These are phyloP conservation scores for Cartodere bifasciata DNA, from an alignment of 2,888 invertebrate genomes.

Conservation along the genomic window DNA sequence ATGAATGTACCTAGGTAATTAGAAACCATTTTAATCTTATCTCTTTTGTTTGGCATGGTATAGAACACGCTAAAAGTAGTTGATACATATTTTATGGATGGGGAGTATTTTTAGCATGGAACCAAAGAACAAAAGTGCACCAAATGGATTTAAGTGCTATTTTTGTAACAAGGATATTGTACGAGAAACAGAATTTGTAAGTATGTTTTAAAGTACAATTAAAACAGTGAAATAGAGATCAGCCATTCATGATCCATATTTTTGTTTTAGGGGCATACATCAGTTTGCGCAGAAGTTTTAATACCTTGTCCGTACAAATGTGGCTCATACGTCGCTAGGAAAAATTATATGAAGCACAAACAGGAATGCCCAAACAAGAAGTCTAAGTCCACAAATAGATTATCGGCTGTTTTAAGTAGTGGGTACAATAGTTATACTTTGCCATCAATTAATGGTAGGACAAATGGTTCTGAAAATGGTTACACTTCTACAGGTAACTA, in stretches of 20 bases:
- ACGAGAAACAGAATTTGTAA: constrained; percentile 51
- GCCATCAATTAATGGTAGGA: no score
- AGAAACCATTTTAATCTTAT: no score
- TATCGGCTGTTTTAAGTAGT: neutral
- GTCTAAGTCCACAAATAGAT: constrained; percentile 10
- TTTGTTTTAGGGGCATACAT: constrained; percentile 45
- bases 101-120: no score
- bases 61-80: no score
- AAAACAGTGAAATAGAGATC: constrained; percentile 1
- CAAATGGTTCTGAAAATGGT: no score
- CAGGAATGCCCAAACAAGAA: constrained; percentile 33
- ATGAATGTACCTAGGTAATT: no score
- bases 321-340: constrained; percentile 55
- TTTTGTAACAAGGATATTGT: constrained; percentile 55
- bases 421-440: no score
- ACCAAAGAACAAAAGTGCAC: no score
- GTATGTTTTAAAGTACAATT: constrained; percentile 11
- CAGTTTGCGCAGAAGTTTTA: constrained; percentile 57
- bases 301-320: constrained; percentile 59
- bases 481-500: neutral
- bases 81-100: no score
- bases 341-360: constrained; percentile 45
- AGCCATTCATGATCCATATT: constrained; percentile 3
- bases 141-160: constrained; percentile 48
- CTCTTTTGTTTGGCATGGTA: no score